These are phyloP conservation scores for Eupithecia dodoneata DNA, from an alignment of 2,888 invertebrate species.

Conservation along the genomic window DNA sequence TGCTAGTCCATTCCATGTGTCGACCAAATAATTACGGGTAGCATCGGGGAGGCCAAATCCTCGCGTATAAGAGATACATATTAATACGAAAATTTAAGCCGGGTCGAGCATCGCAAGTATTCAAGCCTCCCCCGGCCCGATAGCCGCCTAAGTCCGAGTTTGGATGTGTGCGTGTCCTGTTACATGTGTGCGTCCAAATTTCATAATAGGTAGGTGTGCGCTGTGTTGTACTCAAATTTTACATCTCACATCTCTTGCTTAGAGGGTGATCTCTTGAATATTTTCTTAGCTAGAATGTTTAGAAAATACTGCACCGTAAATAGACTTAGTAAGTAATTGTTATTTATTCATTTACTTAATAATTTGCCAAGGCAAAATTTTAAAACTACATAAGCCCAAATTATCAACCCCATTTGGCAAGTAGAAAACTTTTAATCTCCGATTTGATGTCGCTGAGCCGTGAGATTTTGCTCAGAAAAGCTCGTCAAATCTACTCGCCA, in stretches of 20 bases:
- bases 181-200: slow-evolving; percentile 72
- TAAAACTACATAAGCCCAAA: not conserved
- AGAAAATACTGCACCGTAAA: not conserved
- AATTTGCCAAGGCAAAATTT: not conserved
- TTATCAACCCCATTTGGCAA: not conserved
- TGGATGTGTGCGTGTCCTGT: slow-evolving; percentile 58
- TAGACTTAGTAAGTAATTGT: not conserved
- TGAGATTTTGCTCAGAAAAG: not conserved
- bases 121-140: slow-evolving; percentile 63
- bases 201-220: slow-evolving; percentile 82
- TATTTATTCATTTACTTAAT: not conserved
- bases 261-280: slow-evolving; percentile 61
- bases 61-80: slow-evolving; percentile 78
- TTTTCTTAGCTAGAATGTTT: slow-evolving; percentile 9
- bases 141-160: slow-evolving; percentile 74
- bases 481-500: not conserved
- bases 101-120: slow-evolving; percentile 75
- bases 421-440: not conserved
- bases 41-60: slow-evolving; percentile 69
- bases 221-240: slow-evolving; percentile 79
- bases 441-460: not conserved
- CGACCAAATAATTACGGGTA: slow-evolving; percentile 65
- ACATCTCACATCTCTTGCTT: slow-evolving; percentile 77
- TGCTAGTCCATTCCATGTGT: slow-evolving; percentile 29
- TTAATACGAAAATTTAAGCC: slow-evolving; percentile 82